Percentiles rank a stretch among this genome's conserved stretches.
Evolutionary conservation across 2,113 vertebrate species (phyloP).

Genomic region (Tyrannus savana): DNA sequence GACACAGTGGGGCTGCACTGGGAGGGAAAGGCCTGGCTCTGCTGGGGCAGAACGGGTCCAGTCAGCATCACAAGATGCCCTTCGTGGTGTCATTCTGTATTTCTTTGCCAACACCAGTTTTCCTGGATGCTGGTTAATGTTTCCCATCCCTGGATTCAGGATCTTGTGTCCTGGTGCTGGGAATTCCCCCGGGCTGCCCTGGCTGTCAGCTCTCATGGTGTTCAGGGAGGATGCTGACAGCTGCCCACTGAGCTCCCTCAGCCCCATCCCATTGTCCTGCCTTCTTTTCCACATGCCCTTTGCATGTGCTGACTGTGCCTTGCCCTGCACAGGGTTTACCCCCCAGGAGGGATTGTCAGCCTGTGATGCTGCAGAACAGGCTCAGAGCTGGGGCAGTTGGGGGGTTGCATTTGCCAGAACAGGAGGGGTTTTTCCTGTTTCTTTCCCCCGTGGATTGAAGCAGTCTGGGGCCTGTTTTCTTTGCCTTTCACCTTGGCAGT

Average conservation of each 20-base stretch:
- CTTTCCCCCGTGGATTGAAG: background rate
- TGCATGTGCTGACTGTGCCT: background rate
- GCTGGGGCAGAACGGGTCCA: background rate
- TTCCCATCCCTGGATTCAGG: background rate
- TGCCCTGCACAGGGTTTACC: background rate
- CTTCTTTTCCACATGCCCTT: fast-evolving
- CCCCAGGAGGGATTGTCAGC: background rate
- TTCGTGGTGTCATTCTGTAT: background rate
- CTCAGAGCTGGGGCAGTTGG: background rate
- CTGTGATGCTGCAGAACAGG: background rate
- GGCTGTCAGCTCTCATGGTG: fast-evolving
- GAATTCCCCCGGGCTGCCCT: background rate
- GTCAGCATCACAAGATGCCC: background rate
- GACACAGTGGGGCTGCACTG: background rate
- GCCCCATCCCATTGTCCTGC: background rate
- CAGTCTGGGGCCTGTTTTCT: background rate
- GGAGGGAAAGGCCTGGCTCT: background rate
- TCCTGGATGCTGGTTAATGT: background rate
- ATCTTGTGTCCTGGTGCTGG: background rate
- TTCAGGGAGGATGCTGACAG: background rate
- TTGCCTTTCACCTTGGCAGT: background rate
- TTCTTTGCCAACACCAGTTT: background rate
- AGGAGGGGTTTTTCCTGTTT: background rate
- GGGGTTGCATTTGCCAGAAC: background rate
- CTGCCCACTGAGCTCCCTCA: background rate